Conservation (phyloP, 1,140 invertebrate species). For the Epicauta chinensis region DNA sequence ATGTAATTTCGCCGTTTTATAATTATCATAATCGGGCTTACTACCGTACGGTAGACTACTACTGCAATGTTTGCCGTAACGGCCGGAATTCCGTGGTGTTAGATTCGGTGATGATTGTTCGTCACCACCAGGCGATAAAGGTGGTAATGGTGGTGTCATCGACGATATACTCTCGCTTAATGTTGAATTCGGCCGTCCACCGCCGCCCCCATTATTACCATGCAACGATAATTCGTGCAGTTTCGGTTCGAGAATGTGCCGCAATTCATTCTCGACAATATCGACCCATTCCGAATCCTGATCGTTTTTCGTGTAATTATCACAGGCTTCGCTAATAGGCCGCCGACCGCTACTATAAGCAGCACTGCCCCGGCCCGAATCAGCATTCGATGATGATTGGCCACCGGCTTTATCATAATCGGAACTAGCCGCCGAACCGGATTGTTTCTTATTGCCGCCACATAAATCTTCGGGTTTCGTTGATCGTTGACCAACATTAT, state of each 20-base stretch:
- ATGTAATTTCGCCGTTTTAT: conserved; percentile 27
- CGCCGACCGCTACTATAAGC: conserved; percentile 65
- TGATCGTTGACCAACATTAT: conserved; percentile 33
- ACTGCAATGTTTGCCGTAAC: conserved; percentile 44
- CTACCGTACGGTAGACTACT: conserved; percentile 52
- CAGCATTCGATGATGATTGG: conserved; percentile 62
- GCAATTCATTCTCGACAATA: conserved; percentile 70
- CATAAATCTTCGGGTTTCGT: conserved; percentile 33
- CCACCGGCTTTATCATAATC: conserved; percentile 67
- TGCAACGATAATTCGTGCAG: conserved; percentile 49
- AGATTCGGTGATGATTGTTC: conserved; percentile 41
- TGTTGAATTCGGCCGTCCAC: conserved; percentile 46
- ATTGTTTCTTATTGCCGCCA: conserved; percentile 47
- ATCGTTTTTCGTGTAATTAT: conserved; percentile 36
- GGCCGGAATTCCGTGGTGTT: conserved; percentile 44
- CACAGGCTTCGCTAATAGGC: conserved; percentile 39
- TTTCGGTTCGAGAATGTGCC: conserved; percentile 68
- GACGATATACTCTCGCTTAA: conserved; percentile 61
- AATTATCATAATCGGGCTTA: conserved; percentile 49
- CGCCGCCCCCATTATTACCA: conserved; percentile 42
- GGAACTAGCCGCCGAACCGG: conserved; percentile 50
- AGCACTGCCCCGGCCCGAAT: conserved; percentile 68
- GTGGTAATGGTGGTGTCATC: conserved; percentile 69
- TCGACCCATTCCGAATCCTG: conserved; percentile 79
- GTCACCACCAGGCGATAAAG: conserved; percentile 58